Evolutionary conservation across 2,888 invertebrate species (phyloP).

Genomic region (Camponotus fellah): DNA sequence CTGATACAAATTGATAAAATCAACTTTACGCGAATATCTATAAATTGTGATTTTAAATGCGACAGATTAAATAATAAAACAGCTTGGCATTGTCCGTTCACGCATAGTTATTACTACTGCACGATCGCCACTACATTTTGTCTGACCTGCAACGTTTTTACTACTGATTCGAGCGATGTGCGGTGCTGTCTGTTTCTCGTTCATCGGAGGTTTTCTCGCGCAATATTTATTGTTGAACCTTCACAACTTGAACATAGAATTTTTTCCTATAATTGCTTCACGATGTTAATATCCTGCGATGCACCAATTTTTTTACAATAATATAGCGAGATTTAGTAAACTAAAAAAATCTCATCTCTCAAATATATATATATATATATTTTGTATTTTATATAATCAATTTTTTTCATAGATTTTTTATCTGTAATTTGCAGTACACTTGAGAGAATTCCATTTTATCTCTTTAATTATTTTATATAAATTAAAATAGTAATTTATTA

Average conservation of each 20-base stretch:
- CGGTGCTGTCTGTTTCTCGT: conserved; percentile 9
- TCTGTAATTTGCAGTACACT: not conserved
- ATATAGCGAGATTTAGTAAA: not conserved
- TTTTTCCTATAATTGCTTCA: not conserved
- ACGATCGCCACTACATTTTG: not conserved
- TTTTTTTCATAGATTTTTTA: not conserved
- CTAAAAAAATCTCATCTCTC: not conserved
- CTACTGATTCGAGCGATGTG: conserved; percentile 19
- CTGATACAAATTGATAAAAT: not conserved
- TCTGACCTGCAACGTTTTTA: conserved; percentile 40
- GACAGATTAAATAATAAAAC: conserved; percentile 12
- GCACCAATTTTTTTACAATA: not conserved
- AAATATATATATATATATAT: not conserved
- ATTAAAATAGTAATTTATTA: not conserved
- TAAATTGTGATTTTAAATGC: conserved; percentile 35
- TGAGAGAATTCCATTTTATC: not conserved
- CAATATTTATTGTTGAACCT: conserved; percentile 10
- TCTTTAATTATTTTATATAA: not conserved
- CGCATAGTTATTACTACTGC: conserved; percentile 52
- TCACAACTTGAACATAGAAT: not conserved
- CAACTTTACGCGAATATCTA: not conserved
- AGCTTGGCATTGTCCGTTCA: conserved; percentile 31
- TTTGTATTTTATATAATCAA: not conserved
- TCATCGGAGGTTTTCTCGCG: not conserved
- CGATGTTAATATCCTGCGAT: not conserved